Percentiles rank a stretch among this genome's conserved stretches.
Evolutionary conservation across 2,888 invertebrate genomes (phyloP).

Genomic region (Ophion ellenae): DNA sequence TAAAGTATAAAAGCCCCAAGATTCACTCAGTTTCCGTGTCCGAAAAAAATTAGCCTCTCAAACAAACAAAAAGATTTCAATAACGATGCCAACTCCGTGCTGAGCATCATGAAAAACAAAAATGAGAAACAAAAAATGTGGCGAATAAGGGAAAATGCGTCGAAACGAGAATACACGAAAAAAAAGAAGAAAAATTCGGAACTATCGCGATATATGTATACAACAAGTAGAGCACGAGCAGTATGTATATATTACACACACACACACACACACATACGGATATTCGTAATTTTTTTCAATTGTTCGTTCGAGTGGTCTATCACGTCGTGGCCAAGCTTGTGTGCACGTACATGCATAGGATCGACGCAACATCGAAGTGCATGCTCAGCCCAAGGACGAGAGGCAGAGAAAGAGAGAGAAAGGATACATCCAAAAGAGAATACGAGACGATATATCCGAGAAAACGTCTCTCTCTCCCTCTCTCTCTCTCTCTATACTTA

Average conservation of each 20-base stretch:
- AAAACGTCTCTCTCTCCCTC: constrained; percentile 44
- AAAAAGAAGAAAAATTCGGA: background rate
- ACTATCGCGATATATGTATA: background rate
- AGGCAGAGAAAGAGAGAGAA: too few species aligned
- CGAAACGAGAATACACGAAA: background rate
- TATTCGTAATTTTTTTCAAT: background rate
- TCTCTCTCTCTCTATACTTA: constrained; percentile 65
- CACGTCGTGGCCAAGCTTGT: background rate
- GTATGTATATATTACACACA: too few species aligned
- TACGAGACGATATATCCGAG: background rate
- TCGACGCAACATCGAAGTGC: background rate
- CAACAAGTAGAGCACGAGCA: too few species aligned
- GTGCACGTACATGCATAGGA: background rate
- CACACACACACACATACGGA: background rate
- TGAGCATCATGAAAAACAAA: background rate
- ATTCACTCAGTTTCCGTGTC: background rate
- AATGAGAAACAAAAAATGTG: background rate
- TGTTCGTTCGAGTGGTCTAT: background rate
- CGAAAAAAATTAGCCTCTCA: background rate
- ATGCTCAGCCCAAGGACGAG: too few species aligned
- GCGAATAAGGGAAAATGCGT: background rate
- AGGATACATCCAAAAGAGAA: too few species aligned
- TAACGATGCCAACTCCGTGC: background rate
- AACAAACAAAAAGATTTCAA: background rate
- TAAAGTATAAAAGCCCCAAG: background rate